Percentiles rank a stretch among this genome's conserved stretches.
Conservation (phyloP, 2,113 vertebrate species). For the Prinia subflava region DNA sequence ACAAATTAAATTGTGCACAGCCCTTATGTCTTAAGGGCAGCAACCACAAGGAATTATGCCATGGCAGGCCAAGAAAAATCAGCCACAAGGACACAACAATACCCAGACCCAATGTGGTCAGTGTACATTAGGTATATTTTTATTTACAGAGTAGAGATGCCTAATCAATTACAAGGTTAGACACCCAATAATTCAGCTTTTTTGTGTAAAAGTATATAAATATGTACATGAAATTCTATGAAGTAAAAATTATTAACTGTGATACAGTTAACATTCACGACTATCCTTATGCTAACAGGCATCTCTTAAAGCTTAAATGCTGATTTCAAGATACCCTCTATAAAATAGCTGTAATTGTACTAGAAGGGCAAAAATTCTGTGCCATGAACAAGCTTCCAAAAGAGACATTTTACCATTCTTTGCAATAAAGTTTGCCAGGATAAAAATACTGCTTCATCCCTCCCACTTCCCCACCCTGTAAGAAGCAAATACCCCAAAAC, state of each 20-base stretch:
- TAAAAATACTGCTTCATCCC: constrained; percentile 63
- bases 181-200: constrained; percentile 59
- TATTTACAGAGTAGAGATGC: constrained; percentile 76
- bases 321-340: constrained; percentile 71
- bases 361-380: constrained; percentile 64
- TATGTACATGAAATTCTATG: constrained; percentile 74
- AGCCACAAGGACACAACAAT: constrained; percentile 2
- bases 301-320: constrained; percentile 71
- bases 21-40: not conserved
- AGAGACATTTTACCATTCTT: not conserved
- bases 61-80: not conserved
- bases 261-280: constrained; percentile 70
- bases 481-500: constrained; percentile 28
- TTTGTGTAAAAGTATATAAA: constrained; percentile 78
- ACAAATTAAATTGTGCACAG: fast-evolving
- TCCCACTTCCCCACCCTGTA: not conserved
- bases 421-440: constrained; percentile 38
- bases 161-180: constrained; percentile 63
- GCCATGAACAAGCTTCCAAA: constrained; percentile 74
- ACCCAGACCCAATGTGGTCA: not conserved
- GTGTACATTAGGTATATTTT: constrained; percentile 58
- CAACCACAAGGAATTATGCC: not conserved
- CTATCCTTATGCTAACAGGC: constrained; percentile 62
- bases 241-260: constrained; percentile 74
- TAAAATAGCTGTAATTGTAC: constrained; percentile 63